Conservation (phyloP, 2,888 invertebrate genomes). For the Cosmia trapezina region DNA sequence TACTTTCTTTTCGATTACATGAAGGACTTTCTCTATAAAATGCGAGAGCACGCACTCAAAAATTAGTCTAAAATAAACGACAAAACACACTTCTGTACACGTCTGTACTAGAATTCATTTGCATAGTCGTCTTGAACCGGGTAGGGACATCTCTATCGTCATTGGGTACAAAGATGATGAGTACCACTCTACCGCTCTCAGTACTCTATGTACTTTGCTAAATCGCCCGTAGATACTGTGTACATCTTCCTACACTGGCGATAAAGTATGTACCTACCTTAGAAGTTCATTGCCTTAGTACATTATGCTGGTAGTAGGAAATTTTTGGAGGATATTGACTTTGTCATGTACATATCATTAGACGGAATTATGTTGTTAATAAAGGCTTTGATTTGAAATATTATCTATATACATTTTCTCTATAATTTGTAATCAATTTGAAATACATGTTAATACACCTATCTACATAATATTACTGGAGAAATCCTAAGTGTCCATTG, state of each 20-base stretch:
- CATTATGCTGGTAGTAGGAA: neutral
- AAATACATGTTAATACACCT: too few relatives aligned
- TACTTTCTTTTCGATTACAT: neutral
- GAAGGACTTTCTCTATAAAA: neutral
- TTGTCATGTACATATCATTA: neutral
- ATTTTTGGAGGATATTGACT: conserved; percentile 14
- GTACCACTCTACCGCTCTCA: conserved; percentile 51
- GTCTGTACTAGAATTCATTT: conserved; percentile 55
- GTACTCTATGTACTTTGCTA: conserved; percentile 54
- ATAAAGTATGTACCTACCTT: conserved; percentile 10
- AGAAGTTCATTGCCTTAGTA: conserved; percentile 11
- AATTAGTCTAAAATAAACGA: neutral
- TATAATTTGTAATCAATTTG: neutral
- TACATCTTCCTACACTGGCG: conserved; percentile 14
- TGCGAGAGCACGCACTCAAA: too few relatives aligned
- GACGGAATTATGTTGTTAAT: neutral
- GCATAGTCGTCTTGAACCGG: conserved; percentile 55
- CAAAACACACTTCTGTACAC: conserved; percentile 19
- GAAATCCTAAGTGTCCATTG: too few relatives aligned
- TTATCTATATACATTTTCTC: neutral
- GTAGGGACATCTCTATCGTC: conserved; percentile 59
- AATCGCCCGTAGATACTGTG: conserved; percentile 46
- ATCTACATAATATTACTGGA: too few relatives aligned
- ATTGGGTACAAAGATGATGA: conserved; percentile 53
- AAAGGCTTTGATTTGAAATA: neutral